phyloP scores from a whole-genome alignment of 1,140 invertebrate genomes.

The Trichonephila inaurata region DNA sequence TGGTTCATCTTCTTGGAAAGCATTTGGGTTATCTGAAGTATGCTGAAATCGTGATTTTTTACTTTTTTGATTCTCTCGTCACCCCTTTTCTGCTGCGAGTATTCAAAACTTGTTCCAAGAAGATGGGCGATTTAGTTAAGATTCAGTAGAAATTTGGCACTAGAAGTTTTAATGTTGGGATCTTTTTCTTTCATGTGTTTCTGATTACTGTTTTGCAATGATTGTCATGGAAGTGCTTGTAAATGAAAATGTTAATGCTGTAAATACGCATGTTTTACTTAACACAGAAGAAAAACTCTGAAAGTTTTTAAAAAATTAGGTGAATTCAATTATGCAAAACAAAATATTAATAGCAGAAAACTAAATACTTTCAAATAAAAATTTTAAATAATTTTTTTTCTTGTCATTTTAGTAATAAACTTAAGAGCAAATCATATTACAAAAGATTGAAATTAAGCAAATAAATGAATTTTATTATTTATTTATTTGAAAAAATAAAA shows the following conservation, averaged over 20 bases:
- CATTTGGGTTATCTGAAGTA: not conserved
- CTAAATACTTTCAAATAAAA: too few species aligned
- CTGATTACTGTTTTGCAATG: not conserved
- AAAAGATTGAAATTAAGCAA: too few species aligned
- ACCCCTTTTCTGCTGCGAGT: not conserved
- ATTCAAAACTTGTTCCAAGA: not conserved
- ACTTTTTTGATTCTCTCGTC: not conserved
- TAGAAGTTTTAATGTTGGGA: not conserved
- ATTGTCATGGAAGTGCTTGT: not conserved
- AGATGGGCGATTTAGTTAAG: not conserved
- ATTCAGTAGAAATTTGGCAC: not conserved
- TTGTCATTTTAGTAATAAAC: too few species aligned
- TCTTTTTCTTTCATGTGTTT: not conserved
- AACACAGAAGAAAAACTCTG: too few species aligned
- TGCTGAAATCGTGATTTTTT: not conserved
- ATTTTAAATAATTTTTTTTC: too few species aligned
- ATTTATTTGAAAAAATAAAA: too few species aligned
- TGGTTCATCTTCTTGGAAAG: constrained; percentile 1
- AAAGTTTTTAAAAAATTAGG: too few species aligned
- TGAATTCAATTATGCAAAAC: too few species aligned
- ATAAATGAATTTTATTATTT: too few species aligned
- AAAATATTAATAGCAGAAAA: too few species aligned
- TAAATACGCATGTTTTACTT: too few species aligned
- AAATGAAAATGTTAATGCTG: not conserved
- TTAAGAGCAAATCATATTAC: too few species aligned